phyloP scores from a whole-genome alignment of 2,888 invertebrate species.

The Sipha maydis region DNA sequence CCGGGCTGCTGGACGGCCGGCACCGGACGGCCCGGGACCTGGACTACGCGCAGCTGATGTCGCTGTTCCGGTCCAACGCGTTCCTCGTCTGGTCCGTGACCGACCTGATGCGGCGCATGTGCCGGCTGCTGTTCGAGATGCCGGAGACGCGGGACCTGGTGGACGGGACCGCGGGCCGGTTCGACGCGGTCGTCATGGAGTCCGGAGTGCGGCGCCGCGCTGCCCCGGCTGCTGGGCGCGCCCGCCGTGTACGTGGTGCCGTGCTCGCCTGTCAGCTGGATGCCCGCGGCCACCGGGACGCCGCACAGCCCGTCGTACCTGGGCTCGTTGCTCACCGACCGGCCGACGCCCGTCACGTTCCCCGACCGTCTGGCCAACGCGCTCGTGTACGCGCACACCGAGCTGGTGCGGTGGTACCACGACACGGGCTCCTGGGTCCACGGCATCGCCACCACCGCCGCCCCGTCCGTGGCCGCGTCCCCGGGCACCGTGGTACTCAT shows the following conservation, averaged over 20 bases:
- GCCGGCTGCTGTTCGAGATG: background rate
- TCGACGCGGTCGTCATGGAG: conserved; percentile 27
- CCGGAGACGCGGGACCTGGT: background rate
- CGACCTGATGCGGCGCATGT: background rate
- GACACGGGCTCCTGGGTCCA: background rate
- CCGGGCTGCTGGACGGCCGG: background rate
- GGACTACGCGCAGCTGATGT: background rate
- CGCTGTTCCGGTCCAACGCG: background rate
- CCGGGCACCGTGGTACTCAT: conserved; percentile 68
- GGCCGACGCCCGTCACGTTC: conserved; percentile 14
- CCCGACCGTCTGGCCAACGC: background rate
- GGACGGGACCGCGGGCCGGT: background rate
- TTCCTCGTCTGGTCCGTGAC: background rate
- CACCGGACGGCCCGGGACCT: background rate
- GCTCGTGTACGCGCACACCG: background rate
- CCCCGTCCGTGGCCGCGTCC: background rate
- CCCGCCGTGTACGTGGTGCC: conserved; percentile 37
- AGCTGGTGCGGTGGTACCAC: background rate
- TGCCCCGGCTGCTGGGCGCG: background rate
- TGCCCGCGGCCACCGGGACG: conserved; percentile 26
- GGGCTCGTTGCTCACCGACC: background rate
- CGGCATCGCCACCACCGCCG: background rate
- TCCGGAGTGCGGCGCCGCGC: conserved; percentile 12
- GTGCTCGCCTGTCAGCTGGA: conserved; percentile 9
- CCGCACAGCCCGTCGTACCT: conserved; percentile 35